Conservation (phyloP, 2,113 vertebrate species). For the Axis porcinus region DNA sequence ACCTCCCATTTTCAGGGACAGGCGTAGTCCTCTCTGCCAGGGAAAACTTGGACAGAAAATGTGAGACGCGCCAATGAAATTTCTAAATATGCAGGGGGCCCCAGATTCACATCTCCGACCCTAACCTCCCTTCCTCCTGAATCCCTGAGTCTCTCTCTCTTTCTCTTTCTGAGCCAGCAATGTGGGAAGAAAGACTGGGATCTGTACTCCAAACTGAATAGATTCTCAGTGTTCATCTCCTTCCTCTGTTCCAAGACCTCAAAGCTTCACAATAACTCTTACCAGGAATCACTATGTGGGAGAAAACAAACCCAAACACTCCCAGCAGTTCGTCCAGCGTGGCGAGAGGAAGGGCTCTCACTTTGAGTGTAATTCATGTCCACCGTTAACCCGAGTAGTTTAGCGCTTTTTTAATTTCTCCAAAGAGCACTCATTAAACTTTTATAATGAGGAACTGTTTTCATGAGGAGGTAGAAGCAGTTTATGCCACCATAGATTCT, state of each 20-base stretch:
- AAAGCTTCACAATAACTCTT: neutral
- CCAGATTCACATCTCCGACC: neutral
- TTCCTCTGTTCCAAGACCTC: neutral
- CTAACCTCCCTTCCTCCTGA: neutral
- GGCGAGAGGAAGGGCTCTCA: rapidly evolving
- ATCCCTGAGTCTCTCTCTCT: neutral
- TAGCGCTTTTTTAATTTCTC: neutral
- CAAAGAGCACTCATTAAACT: neutral
- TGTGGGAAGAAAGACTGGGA: neutral
- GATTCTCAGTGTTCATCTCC: neutral
- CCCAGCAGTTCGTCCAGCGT: neutral
- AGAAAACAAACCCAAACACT: neutral
- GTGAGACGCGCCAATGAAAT: neutral
- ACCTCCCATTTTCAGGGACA: neutral
- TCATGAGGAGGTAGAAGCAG: neutral
- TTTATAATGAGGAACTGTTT: neutral
- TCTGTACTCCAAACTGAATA: rapidly evolving
- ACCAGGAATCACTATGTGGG: neutral
- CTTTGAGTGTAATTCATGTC: neutral
- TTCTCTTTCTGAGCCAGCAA: neutral
- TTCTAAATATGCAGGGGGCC: neutral
- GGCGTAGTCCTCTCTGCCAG: neutral
- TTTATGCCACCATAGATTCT: neutral
- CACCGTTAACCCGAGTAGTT: too few species aligned
- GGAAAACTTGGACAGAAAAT: neutral